Evolutionary conservation across 2,113 vertebrate genomes (phyloP), one percentile per base, ranked within the genome.

Genomic region (Bagarius yarrelli): DNA sequence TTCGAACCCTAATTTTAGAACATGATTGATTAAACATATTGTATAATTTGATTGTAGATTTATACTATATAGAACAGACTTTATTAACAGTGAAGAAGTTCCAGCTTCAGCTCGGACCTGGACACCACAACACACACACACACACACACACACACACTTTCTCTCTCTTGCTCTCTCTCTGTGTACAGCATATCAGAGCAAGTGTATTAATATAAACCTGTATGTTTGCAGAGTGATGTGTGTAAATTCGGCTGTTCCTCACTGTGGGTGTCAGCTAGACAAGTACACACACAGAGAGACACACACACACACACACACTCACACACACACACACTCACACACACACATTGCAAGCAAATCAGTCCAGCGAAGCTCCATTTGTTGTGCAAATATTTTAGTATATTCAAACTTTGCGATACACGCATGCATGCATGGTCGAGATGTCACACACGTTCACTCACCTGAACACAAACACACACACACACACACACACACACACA

Each of bases 331-430:
- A 59, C 56, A 59, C 61, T 47, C 64, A 40, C 64, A 44, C 64
- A 69, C 34, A 85, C 81, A 61, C 85, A 85, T 80, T 27, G 77
- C 91, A 93, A 91, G 91, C 92, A 93, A 93, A 93, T 88, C 89
- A 92, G 66, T 21, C 66, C 87, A 87, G 90, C 88, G 87, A 87
- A 88, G 86, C 85, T 90, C 86, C 89, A 93, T 93, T 91, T 93
- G 92, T 87, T 92, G 92, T 93, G 92, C 92, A 93, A 92, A 93
- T 92, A 88, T 86, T 85, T 83, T 83, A 86, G 80, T 78, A 79
- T 73, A 86, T 79, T 76, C 76, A 84, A 77, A 82, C 36, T 40
- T 73, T 71, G 52, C 66, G 78, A 69, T 79, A 78, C 18, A 82
- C 66, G 79, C 81, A 82, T 72, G 61, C 25, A 80, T 73, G 81